Conservation (phyloP, 1,140 invertebrate species). For the Caenorhabditis remanei region DNA sequence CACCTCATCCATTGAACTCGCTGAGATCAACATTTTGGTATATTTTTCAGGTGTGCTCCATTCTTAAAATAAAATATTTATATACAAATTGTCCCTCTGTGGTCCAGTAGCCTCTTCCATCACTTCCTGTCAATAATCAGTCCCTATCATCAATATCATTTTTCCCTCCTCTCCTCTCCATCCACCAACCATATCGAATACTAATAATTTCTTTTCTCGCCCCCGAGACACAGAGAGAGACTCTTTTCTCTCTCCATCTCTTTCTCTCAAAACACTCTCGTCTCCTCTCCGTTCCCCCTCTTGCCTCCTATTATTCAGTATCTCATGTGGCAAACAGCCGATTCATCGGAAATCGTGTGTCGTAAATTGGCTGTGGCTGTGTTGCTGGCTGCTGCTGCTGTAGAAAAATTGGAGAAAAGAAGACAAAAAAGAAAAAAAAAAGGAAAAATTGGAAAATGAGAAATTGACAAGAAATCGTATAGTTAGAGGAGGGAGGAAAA, state of each 20-base stretch:
- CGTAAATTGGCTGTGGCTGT: conserved; percentile 24
- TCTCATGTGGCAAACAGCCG: conserved; percentile 23
- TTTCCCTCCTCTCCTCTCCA: background rate
- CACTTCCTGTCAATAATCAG: background rate
- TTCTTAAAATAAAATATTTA: too few relatives aligned
- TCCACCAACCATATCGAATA: background rate
- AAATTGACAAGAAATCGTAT: too few relatives aligned
- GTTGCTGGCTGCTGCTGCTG: conserved; percentile 2
- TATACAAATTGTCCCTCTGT: too few relatives aligned
- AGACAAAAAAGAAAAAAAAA: background rate
- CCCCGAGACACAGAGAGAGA: background rate
- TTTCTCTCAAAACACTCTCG: background rate
- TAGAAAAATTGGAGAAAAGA: background rate
- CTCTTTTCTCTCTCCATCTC: background rate
- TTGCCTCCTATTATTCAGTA: background rate
- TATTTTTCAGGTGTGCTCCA: too few relatives aligned
- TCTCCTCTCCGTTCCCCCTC: background rate
- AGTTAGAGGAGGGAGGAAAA: too few relatives aligned
- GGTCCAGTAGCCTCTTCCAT: too few relatives aligned
- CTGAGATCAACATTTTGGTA: too few relatives aligned
- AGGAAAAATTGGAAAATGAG: background rate
- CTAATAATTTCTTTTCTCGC: conserved; percentile 10
- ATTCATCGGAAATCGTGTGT: conserved; percentile 25
- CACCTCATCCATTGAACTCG: too few relatives aligned
- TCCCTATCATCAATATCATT: background rate